Evolutionary conservation across 1,140 invertebrate genomes (phyloP).

Genomic region (Drosophila lacertosa): DNA sequence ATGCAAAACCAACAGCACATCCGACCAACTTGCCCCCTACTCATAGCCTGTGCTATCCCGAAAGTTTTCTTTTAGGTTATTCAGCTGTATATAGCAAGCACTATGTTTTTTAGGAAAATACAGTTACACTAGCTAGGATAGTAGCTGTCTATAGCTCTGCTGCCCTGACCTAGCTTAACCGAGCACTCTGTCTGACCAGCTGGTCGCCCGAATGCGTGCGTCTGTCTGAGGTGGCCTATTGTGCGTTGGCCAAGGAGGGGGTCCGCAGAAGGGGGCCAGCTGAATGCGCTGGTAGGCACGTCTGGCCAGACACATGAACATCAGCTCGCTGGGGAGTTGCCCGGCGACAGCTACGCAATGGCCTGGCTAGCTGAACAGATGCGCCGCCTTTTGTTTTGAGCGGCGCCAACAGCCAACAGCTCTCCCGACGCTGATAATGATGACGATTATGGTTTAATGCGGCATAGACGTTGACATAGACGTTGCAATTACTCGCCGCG

Average conservation of each 20-base stretch:
- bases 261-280: not conserved
- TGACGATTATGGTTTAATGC: conserved; percentile 67
- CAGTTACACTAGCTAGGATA: too few relatives aligned
- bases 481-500: conserved; percentile 1
- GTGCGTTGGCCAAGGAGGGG: not conserved
- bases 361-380: not conserved
- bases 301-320: conserved; percentile 10
- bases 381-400: conserved; percentile 21
- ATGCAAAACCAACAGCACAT: too few relatives aligned
- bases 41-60: too few relatives aligned
- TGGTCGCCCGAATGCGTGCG: conserved; percentile 5
- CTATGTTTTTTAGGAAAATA: too few relatives aligned
- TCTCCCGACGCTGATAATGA: conserved; percentile 13
- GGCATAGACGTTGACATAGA: conserved; percentile 56
- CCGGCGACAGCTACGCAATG: too few relatives aligned
- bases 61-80: too few relatives aligned
- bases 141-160: too few relatives aligned
- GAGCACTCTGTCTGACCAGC: not conserved
- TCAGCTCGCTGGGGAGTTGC: conserved; percentile 15
- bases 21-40: too few relatives aligned
- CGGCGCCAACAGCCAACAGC: conserved; percentile 18
- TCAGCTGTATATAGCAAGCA: too few relatives aligned
- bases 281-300: not conserved
- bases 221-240: conserved; percentile 11
- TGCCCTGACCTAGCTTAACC: conserved; percentile 15